Percentiles rank a stretch among this genome's conserved stretches.
Evolutionary conservation across 2,888 invertebrate genomes (phyloP).

Genomic region (Caenorhabditis virilis): DNA sequence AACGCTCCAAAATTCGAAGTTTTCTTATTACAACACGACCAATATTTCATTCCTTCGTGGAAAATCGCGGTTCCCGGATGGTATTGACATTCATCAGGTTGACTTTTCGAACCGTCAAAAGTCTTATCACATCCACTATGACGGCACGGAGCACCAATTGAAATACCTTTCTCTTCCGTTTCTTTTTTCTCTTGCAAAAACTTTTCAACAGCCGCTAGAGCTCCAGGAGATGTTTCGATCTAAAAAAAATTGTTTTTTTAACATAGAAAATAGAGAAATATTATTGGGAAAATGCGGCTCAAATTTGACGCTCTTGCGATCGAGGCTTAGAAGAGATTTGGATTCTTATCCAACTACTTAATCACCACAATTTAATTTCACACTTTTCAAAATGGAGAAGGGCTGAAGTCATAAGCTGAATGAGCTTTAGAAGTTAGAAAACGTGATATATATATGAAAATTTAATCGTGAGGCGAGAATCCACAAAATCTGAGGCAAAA

Average conservation of each 20-base stretch:
- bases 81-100: constrained; percentile 10
- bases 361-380: no score
- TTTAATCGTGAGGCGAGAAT: no score
- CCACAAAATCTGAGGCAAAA: no score
- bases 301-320: no score
- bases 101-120: constrained; percentile 15
- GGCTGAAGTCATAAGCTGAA: no score
- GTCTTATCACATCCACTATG: constrained; percentile 55
- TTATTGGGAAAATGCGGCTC: no score
- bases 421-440: no score
- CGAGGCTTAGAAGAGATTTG: no score
- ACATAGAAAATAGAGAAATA: no score
- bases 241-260: constrained; percentile 5
- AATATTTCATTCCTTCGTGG: constrained; percentile 66
- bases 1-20: constrained; percentile 93
- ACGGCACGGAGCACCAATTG: constrained; percentile 57
- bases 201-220: constrained; percentile 37
- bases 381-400: no score
- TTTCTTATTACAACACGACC: constrained; percentile 82
- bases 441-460: no score
- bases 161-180: constrained; percentile 13
- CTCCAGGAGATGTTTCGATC: constrained; percentile 43
- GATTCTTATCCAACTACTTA: no score
- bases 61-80: constrained; percentile 43
- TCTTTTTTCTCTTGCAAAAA: constrained; percentile 23